A percentile compares a stretch with the other conserved stretches of the same genome.
Conservation (phyloP, 2,888 invertebrate genomes). For the Synanthedon formicaeformis region DNA sequence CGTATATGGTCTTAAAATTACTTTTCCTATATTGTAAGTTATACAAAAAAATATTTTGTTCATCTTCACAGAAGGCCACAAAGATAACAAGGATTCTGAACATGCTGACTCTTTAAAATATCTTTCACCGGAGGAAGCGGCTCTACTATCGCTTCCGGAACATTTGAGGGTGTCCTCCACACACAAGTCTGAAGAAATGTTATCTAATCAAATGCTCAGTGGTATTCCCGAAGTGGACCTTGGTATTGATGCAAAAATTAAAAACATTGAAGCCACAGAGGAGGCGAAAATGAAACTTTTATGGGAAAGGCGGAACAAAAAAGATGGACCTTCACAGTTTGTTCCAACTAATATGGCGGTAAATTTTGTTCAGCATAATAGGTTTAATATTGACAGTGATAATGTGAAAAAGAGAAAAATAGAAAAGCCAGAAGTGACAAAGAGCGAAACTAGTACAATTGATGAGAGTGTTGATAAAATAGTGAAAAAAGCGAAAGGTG, state of each 20-base stretch:
- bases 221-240: constrained; percentile 99
- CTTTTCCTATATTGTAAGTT: too few species aligned
- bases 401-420: constrained; percentile 72
- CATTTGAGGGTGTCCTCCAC: constrained; percentile 87
- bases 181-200: constrained; percentile 95
- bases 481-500: constrained; percentile 78
- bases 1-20: too few species aligned
- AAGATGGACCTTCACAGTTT: constrained; percentile 93
- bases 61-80: constrained; percentile 41
- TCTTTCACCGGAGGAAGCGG: constrained; percentile 90
- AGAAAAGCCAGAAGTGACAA: constrained; percentile 61
- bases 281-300: constrained; percentile 95
- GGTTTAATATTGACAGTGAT: constrained; percentile 90
- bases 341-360: constrained; percentile 99
- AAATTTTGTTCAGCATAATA: constrained; percentile 96
- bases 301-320: constrained; percentile 90
- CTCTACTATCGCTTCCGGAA: constrained; percentile 88
- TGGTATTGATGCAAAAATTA: constrained; percentile 98
- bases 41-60: too few species aligned
- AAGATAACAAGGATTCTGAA: constrained; percentile 45
- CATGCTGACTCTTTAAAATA: constrained; percentile 70
- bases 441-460: constrained; percentile 42
- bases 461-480: constrained; percentile 64
- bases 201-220: constrained; percentile 99
- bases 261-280: constrained; percentile 99